Evolutionary conservation across 2,113 vertebrate genomes (phyloP).

Genomic region (Ammodytes dubius): DNA sequence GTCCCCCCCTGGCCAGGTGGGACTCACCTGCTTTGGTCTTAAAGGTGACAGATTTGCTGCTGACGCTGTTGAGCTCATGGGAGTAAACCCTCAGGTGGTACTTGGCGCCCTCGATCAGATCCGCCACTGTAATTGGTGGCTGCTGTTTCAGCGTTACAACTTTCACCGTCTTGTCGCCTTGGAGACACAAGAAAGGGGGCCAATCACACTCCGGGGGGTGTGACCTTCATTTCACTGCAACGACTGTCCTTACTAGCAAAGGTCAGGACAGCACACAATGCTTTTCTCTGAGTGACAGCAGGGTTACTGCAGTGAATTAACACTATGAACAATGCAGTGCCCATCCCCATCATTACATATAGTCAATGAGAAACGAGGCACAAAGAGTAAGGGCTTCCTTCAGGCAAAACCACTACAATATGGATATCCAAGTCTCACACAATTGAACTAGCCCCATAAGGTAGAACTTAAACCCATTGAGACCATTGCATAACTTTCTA

Average conservation of each 20-base stretch:
- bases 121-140: conserved; percentile 89
- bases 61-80: conserved; percentile 90
- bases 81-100: conserved; percentile 97
- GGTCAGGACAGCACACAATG: conserved; percentile 29
- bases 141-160: conserved; percentile 88
- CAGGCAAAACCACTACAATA: conserved; percentile 15
- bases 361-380: background rate
- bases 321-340: conserved; percentile 60
- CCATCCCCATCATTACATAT: background rate
- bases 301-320: conserved; percentile 43
- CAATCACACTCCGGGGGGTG: conserved; percentile 77
- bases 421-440: conserved; percentile 18
- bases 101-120: conserved; percentile 92
- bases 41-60: conserved; percentile 92
- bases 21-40: conserved; percentile 98
- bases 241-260: background rate
- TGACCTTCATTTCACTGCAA: conserved; percentile 32
- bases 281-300: conserved; percentile 36
- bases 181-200: conserved; percentile 82
- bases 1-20: conserved; percentile 55
- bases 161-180: conserved; percentile 94
- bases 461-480: background rate
- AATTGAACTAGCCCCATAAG: background rate
- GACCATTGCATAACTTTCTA: background rate
- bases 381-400: conserved; percentile 13